phyloP scores from a whole-genome alignment of 2,797 vertebrate species.

The Lacerta agilis region DNA sequence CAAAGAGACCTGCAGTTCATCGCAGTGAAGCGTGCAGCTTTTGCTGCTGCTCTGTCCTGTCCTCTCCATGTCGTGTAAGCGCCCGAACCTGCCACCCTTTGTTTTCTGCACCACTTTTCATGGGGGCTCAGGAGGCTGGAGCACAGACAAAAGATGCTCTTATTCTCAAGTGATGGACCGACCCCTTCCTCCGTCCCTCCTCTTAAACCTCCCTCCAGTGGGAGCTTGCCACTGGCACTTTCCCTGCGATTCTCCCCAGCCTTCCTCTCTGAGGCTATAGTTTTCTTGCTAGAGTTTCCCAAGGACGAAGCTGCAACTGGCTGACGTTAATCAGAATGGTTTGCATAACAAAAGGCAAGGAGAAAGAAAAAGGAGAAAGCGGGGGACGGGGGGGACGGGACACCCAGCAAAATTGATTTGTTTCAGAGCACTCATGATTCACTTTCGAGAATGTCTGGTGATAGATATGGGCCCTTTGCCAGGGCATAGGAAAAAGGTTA shows the following conservation, averaged over 20 bases:
- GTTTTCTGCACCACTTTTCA: not conserved
- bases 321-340: conserved; percentile 4
- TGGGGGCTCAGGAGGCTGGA: not conserved
- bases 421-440: conserved; percentile 1
- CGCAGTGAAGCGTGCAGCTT: no score
- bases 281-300: not conserved
- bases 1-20: not conserved
- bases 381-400: no score
- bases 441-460: not conserved
- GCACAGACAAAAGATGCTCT: not conserved
- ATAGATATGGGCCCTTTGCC: not conserved
- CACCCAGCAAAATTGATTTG: conserved; percentile 5
- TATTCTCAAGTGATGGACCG: not conserved
- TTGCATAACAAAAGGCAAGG: conserved; percentile 29
- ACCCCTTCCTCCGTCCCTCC: not conserved
- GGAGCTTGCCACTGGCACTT: not conserved
- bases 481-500: not conserved
- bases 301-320: not conserved
- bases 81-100: not conserved
- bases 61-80: not conserved
- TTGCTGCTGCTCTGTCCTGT: not conserved
- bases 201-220: not conserved
- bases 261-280: not conserved
- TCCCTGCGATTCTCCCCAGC: not conserved
- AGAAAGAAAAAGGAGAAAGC: not conserved